phyloP scores from a whole-genome alignment of 2,888 invertebrate species.

The Azorinus chamasolen region DNA sequence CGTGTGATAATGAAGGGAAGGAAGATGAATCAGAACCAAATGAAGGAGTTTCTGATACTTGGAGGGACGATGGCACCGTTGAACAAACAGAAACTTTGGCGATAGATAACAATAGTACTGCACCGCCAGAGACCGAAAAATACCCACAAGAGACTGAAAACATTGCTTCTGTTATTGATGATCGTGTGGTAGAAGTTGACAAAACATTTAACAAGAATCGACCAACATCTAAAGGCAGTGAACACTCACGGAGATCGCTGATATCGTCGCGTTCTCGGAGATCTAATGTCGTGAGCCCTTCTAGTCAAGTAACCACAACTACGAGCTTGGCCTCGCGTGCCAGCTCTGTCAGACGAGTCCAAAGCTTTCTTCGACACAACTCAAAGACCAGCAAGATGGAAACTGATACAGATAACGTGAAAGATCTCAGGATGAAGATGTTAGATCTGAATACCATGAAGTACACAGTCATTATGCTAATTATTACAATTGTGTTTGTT shows the following conservation, averaged over 20 bases:
- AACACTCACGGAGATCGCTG: slow-evolving; percentile 11
- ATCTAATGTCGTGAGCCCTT: slow-evolving; percentile 32
- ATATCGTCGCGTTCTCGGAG: slow-evolving; percentile 10
- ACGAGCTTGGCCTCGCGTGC: slow-evolving; percentile 47
- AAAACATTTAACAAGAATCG: too few relatives aligned
- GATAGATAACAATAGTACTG: too few relatives aligned
- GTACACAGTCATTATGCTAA: slow-evolving; percentile 66
- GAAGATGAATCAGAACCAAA: too few relatives aligned
- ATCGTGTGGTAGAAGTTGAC: too few relatives aligned
- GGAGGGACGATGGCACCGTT: too few relatives aligned
- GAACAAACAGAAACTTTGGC: too few relatives aligned
- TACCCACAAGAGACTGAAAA: too few relatives aligned
- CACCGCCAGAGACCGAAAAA: too few relatives aligned
- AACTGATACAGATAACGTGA: slow-evolving; percentile 48
- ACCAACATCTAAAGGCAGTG: not conserved
- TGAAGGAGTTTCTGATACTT: too few relatives aligned
- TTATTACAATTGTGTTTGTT: slow-evolving; percentile 62
- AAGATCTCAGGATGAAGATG: slow-evolving; percentile 59
- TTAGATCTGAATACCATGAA: slow-evolving; percentile 58
- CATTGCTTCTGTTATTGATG: too few relatives aligned
- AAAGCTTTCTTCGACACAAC: slow-evolving; percentile 17
- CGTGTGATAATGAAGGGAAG: too few relatives aligned
- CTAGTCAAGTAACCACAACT: slow-evolving; percentile 28
- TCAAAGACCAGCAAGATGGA: slow-evolving; percentile 33
- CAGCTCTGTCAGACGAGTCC: slow-evolving; percentile 40